A percentile compares a stretch with the other conserved stretches of the same genome.
Evolutionary conservation across 2,888 invertebrate species (phyloP).

Genomic region (Mythimna albipuncta): DNA sequence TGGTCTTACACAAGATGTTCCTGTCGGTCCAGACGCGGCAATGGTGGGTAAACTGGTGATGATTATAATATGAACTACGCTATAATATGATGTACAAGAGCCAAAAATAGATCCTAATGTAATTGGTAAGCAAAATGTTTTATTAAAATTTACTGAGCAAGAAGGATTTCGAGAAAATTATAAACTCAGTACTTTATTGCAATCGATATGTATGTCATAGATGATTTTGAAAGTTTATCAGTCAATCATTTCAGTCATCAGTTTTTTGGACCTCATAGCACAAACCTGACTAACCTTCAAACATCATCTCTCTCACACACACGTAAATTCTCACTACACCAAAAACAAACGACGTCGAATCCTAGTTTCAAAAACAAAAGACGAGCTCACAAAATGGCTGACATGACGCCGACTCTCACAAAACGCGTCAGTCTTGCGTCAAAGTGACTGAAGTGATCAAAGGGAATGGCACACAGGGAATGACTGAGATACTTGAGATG

Average conservation of each 20-base stretch:
- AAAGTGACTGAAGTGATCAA: slow-evolving; percentile 46
- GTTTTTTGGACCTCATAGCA: too few species aligned
- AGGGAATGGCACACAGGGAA: slow-evolving; percentile 5
- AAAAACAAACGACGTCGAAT: neutral
- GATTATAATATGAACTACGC: neutral
- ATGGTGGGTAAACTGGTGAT: neutral
- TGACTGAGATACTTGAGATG: slow-evolving; percentile 23
- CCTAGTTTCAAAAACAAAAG: slow-evolving; percentile 38
- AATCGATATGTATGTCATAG: too few species aligned
- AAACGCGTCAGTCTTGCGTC: slow-evolving; percentile 35
- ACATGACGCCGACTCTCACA: slow-evolving; percentile 11
- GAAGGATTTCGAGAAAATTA: too few species aligned
- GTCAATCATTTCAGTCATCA: too few species aligned
- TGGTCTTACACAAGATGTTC: too few species aligned
- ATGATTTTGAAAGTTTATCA: too few species aligned
- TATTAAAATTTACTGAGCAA: too few species aligned
- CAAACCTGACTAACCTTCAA: neutral
- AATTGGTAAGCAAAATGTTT: too few species aligned
- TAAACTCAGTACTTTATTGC: too few species aligned
- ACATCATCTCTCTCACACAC: neutral
- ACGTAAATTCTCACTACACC: neutral
- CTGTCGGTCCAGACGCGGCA: too few species aligned
- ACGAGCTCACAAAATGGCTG: slow-evolving; percentile 22
- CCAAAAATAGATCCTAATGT: neutral
- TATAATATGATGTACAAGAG: neutral